These are phyloP conservation scores for Silurus aristotelis DNA, from an alignment of 2,797 vertebrate species.

Conservation along the genomic window DNA sequence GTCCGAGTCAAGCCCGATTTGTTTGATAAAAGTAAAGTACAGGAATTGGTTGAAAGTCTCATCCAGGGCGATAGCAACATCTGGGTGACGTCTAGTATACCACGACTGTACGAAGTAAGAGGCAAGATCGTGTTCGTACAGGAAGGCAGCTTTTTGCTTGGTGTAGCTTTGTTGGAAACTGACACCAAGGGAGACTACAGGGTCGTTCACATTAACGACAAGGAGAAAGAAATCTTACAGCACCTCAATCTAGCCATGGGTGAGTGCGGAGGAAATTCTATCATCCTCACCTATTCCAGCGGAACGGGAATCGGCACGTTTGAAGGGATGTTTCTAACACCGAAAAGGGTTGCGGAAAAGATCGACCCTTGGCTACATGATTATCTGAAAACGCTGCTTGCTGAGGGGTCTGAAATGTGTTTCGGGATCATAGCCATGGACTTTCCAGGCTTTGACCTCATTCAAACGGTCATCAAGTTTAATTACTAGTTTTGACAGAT, in stretches of 20 bases:
- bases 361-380: constrained; percentile 66
- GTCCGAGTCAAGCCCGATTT: constrained; percentile 53
- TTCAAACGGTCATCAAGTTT: constrained; percentile 60
- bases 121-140: constrained; percentile 68
- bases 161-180: constrained; percentile 57
- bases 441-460: constrained; percentile 66
- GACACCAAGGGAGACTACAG: constrained; percentile 37
- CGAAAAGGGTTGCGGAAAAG: constrained; percentile 61
- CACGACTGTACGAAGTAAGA: constrained; percentile 59
- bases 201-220: constrained; percentile 57
- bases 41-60: constrained; percentile 51
- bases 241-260: constrained; percentile 53
- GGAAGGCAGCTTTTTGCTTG: constrained; percentile 60
- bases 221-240: constrained; percentile 53
- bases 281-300: constrained; percentile 58
- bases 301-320: constrained; percentile 64
- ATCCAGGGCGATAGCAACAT: constrained; percentile 44
- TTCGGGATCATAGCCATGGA: constrained; percentile 68
- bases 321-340: constrained; percentile 61
- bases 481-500: constrained; percentile 43
- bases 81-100: constrained; percentile 58
- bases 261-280: constrained; percentile 47
- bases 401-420: constrained; percentile 54
- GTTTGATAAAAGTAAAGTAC: constrained; percentile 48
- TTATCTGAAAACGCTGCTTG: constrained; percentile 54